Conservation (phyloP, 2,113 vertebrate genomes). For the Columbina picui region DNA sequence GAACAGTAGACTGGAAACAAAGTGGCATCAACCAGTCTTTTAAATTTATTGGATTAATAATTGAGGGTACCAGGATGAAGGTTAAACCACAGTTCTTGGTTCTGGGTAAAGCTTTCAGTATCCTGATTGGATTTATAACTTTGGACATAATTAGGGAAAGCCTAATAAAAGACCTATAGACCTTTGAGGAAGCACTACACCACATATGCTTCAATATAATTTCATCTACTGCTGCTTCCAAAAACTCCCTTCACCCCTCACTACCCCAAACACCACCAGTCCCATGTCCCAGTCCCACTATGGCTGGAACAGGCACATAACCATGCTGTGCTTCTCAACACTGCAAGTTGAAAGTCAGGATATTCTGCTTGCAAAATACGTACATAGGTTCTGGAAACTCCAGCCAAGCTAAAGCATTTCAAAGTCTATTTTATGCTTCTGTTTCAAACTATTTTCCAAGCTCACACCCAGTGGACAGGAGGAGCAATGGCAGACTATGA, state of each 20-base stretch:
- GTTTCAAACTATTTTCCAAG: constrained; percentile 40
- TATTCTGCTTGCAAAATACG: background rate
- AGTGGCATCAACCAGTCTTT: background rate
- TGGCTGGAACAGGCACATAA: constrained; percentile 4
- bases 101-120: background rate
- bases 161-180: background rate
- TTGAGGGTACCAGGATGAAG: background rate
- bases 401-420: background rate
- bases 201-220: background rate
- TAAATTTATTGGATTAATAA: background rate
- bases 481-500: background rate
- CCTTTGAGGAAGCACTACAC: background rate
- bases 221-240: constrained; percentile 15
- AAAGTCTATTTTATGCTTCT: background rate
- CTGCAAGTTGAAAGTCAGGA: background rate
- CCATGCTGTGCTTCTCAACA: constrained; percentile 9
- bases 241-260: constrained; percentile 13
- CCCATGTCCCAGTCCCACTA: background rate
- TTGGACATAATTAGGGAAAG: background rate
- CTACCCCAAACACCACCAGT: background rate
- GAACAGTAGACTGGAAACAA: background rate
- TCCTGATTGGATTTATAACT: background rate
- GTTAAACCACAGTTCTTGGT: background rate
- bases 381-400: background rate
- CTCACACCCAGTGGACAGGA: background rate